These are phyloP conservation scores for Zootermopsis nevadensis DNA, from an alignment of 2,888 invertebrate species.

Conservation along the genomic window DNA sequence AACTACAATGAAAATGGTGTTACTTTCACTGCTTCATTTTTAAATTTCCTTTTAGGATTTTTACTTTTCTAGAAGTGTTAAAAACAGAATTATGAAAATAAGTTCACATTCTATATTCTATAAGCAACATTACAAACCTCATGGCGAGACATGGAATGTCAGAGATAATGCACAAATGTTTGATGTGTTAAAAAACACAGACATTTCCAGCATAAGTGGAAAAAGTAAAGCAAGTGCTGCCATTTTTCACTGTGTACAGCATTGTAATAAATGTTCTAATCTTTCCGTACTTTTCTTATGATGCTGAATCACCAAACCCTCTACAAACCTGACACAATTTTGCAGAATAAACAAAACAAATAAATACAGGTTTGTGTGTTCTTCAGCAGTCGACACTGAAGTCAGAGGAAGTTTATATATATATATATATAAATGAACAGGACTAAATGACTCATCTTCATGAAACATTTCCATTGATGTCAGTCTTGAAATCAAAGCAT, in stretches of 20 bases:
- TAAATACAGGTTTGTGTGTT: too few species aligned
- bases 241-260: not conserved
- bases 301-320: too few species aligned
- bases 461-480: not conserved
- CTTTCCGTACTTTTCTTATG: too few species aligned
- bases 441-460: too few species aligned
- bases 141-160: not conserved
- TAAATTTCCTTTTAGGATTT: not conserved
- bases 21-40: not conserved
- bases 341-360: too few species aligned
- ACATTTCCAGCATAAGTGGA: not conserved
- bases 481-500: not conserved
- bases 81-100: too few species aligned
- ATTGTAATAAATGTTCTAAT: too few species aligned
- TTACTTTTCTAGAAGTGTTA: not conserved
- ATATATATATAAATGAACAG: too few species aligned
- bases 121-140: not conserved
- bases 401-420: too few species aligned
- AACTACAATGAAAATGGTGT: not conserved
- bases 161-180: not conserved
- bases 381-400: too few species aligned
- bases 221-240: not conserved
- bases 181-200: not conserved
- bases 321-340: too few species aligned
- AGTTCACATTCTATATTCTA: too few species aligned